Conservation (phyloP, 1,140 invertebrate genomes). For the Aphis gossypii region DNA sequence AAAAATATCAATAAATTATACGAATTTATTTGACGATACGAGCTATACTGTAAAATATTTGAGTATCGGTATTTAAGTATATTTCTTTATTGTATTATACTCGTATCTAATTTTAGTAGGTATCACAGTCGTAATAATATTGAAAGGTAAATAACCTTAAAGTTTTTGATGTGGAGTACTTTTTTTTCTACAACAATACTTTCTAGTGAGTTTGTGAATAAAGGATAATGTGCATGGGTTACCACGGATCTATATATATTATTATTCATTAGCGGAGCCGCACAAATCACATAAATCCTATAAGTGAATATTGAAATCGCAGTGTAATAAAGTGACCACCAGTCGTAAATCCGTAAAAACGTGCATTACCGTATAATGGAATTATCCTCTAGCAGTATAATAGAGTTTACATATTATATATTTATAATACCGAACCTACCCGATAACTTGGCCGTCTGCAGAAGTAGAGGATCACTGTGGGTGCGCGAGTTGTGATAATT, state of each 20-base stretch:
- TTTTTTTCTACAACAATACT: not conserved
- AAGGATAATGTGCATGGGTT: rapidly evolving
- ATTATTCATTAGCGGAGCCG: not conserved
- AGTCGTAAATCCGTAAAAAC: not conserved
- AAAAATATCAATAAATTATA: not conserved
- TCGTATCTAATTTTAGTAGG: not conserved
- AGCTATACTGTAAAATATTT: not conserved
- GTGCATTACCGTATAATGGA: not conserved
- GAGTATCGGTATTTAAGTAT: not conserved
- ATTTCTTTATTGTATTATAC: not conserved
- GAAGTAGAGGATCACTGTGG: not conserved
- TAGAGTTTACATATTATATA: not conserved
- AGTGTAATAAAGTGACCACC: not conserved
- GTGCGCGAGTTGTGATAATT: no score
- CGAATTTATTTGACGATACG: not conserved
- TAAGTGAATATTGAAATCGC: not conserved
- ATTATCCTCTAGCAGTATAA: not conserved
- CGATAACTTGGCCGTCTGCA: not conserved
- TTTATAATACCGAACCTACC: not conserved
- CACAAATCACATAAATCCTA: not conserved
- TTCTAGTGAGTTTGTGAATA: not conserved
- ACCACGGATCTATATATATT: not conserved
- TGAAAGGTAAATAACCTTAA: not conserved
- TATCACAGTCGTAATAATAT: not conserved
- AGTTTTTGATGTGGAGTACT: not conserved